Base-by-base conservation (phyloP, 2,888 invertebrate species). In the Lepidonotus clava region DNA sequence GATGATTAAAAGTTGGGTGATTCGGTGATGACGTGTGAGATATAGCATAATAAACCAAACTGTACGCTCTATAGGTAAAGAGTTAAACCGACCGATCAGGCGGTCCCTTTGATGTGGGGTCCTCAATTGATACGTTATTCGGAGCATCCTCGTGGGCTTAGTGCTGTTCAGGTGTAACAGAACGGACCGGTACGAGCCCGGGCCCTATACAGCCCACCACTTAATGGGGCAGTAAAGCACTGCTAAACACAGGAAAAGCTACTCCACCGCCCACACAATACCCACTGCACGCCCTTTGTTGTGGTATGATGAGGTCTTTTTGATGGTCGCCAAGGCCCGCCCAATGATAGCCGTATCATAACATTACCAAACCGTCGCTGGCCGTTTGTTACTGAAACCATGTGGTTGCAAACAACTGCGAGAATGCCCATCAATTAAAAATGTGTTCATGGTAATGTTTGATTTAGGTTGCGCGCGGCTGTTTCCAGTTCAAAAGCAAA, bases 181-280 rank as follows among this genome's bases (percentile, higher is more conserved):
- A n/a, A n/a, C n/a, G n/a, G 56, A n/a, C 56, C 6, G 21, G 56
- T 11, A 11, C 56, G 56, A 11, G 56, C 56, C 18, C 18, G n/a
- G n/a, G 56, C 36, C 36, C 38, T 34, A 71, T 36, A 71, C 71
- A 71, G 71, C 8, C 71, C 36, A 38, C 71, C 71, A 71, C 71
- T 71, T 71, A 71, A 34, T 38, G 34, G 71, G 61, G 61, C 61
- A 61, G 61, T 61, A 61, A 61, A 61, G 61, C 61, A 61, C 61
- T 61, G 61, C 61, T 61, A 61, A 61, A 61, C 61, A 61, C 36
- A 34, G 71, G 71, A 38, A 71, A 71, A 38, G 34, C 36, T 38
- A 34, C 71, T 38, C 71, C 71, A 34, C 71, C 34, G 36, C 36
- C 71, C 71, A 36, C 71, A 71, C 71, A 71, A 71, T 71, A 21